Evolutionary conservation across 2,888 invertebrate genomes (phyloP).

Genomic region (Fabriciana adippe): DNA sequence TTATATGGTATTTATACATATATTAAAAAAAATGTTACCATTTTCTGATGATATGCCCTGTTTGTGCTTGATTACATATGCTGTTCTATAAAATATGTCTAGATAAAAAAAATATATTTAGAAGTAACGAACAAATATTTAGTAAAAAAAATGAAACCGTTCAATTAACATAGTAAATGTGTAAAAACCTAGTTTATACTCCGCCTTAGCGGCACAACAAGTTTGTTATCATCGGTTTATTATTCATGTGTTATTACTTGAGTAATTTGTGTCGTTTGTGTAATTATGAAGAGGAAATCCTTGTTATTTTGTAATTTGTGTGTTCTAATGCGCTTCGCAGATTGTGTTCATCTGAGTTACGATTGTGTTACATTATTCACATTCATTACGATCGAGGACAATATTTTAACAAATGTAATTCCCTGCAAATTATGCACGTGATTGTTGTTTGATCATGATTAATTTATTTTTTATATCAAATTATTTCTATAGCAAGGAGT

Average conservation of each 20-base stretch:
- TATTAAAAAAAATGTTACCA: no score
- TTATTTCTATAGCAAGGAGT: slow-evolving; percentile 1
- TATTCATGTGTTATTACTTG: slow-evolving; percentile 65
- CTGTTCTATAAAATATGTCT: no score
- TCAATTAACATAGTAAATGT: no score
- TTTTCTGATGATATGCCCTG: no score
- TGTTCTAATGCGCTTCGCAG: slow-evolving; percentile 56
- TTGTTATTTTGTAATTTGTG: slow-evolving; percentile 72
- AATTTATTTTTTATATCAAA: slow-evolving; percentile 40
- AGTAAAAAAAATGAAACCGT: no score
- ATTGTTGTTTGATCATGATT: slow-evolving; percentile 42
- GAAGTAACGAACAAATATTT: no score
- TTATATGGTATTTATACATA: no score
- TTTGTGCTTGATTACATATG: no score
- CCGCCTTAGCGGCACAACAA: slow-evolving; percentile 32
- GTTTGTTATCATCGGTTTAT: slow-evolving; percentile 39
- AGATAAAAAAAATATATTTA: no score
- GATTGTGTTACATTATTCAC: slow-evolving; percentile 75
- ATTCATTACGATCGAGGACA: slow-evolving; percentile 59
- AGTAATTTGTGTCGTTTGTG: slow-evolving; percentile 66
- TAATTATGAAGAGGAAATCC: slow-evolving; percentile 74
- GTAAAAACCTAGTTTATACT: slow-evolving; percentile 24
- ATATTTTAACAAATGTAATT: slow-evolving; percentile 45
- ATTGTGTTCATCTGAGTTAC: slow-evolving; percentile 67
- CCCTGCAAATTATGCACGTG: slow-evolving; percentile 43